A percentile compares a stretch with the other conserved stretches of the same genome.
Evolutionary conservation across 2,797 vertebrate species (phyloP).

Genomic region (Acridotheres tristis): DNA sequence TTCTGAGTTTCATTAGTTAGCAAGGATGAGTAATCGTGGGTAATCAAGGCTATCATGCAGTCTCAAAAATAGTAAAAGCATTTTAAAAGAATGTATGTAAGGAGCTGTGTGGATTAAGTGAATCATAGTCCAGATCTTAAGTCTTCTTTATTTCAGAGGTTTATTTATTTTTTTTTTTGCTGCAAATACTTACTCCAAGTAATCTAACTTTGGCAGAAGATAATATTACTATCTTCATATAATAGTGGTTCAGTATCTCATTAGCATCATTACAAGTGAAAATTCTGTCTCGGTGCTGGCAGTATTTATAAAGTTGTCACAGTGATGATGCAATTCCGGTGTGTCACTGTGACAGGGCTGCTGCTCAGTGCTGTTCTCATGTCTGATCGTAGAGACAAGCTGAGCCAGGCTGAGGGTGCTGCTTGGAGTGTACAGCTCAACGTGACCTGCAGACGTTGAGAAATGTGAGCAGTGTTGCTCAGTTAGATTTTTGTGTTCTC

Average conservation of each 20-base stretch:
- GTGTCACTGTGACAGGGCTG: slow-evolving; percentile 3
- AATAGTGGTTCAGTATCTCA: neutral
- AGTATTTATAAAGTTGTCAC: neutral
- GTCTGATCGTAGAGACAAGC: slow-evolving; percentile 1
- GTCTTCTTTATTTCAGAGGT: neutral
- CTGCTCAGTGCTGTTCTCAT: neutral
- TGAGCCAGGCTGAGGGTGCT: slow-evolving; percentile 24
- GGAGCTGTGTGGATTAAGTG: neutral
- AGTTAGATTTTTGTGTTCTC: neutral
- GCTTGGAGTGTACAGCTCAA: neutral
- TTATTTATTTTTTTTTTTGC: neutral
- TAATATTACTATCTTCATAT: neutral
- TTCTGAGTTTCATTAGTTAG: neutral
- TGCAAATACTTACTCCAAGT: neutral
- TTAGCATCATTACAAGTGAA: neutral
- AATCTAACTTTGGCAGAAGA: neutral
- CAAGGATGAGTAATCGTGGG: neutral
- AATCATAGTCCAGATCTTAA: neutral
- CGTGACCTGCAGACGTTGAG: slow-evolving; percentile 4
- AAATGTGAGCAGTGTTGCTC: slow-evolving; percentile 16
- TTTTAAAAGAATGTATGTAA: neutral
- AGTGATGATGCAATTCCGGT: neutral
- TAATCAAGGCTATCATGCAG: neutral
- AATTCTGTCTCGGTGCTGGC: neutral
- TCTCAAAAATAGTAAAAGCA: neutral